Evolutionary conservation across 2,888 invertebrate genomes (phyloP), one percentile per base, ranked within the genome.

Genomic region (Apodemia mormo): DNA sequence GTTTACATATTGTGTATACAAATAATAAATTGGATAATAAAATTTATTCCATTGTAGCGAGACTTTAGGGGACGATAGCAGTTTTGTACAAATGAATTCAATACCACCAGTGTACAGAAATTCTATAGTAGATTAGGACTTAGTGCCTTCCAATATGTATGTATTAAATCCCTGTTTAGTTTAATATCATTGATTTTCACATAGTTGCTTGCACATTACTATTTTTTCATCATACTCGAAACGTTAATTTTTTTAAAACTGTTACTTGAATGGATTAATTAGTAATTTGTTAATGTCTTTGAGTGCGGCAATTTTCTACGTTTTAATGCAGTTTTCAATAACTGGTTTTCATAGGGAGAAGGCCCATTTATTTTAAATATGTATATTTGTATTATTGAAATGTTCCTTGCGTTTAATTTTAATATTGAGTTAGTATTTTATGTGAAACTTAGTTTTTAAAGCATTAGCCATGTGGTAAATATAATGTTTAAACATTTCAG

Each of bases 91-190:
- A 74, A 69, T 70, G 37, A 71, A 68, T 67, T 37, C 76, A 81
- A 80, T 82, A 80, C 79, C 79, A 81, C 78, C 80, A 77, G 75
- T 86, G 86, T 89, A 91, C 86, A 91, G 86, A 91, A 85, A 89
- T 84, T 86, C 77, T 88, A 89, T 87, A 71, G 87, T 92, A 91
- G 89, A 82, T 83, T 91, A 90, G 88, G 87, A 88, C 85, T 84
- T 91, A 92, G 92, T 92, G 92, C 92, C 92, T 92, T 92, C 84
- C 83, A 83, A 81, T 81, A 82, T 81, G 84, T 87, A 89, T 86
- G 80, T 82, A 86, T 90, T 87, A 85, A 79, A 56, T 22, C 8
- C 30, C 30, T 10, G 29, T 56, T 56, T 30, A 10, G 22, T 56
- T 43, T 2, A 10, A 8, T 10, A 58, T 30, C 10, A 9, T 58